Percentiles rank a stretch among this genome's conserved stretches.
Conservation (phyloP, 2,888 invertebrate species). For the Pinctada fucata region DNA sequence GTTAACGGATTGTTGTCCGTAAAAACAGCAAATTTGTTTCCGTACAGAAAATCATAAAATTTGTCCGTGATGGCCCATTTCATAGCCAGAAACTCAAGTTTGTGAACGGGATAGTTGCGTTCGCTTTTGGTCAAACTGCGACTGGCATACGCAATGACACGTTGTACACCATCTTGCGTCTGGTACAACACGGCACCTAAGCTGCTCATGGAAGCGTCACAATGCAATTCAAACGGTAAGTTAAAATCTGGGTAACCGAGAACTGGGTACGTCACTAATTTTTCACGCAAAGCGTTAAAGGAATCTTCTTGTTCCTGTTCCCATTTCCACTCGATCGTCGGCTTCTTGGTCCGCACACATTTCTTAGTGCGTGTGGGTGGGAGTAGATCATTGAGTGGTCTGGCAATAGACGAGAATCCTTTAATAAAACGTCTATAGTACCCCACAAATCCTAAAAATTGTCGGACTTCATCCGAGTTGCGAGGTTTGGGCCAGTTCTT, state of each 20-base stretch:
- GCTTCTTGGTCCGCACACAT: too few species aligned
- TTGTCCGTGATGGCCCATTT: constrained; percentile 41
- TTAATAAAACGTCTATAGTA: constrained; percentile 40
- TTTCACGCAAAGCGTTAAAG: constrained; percentile 8
- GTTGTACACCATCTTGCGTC: constrained; percentile 4
- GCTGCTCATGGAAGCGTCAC: constrained; percentile 24
- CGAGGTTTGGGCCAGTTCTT: constrained; percentile 35
- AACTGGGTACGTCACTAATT: constrained; percentile 9
- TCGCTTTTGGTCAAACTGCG: too few species aligned
- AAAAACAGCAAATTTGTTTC: constrained; percentile 29
- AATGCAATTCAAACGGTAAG: constrained; percentile 24
- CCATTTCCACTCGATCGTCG: constrained; percentile 18
- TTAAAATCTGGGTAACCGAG: constrained; percentile 26
- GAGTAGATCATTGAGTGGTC: constrained; percentile 35
- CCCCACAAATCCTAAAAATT: constrained; percentile 37
- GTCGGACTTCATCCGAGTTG: constrained; percentile 23
- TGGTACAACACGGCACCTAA: constrained; percentile 37
- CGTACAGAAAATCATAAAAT: constrained; percentile 41
- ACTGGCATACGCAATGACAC: constrained; percentile 24
- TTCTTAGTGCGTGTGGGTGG: too few species aligned
- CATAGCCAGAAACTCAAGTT: constrained; percentile 31
- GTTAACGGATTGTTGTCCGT: too few species aligned
- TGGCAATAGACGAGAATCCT: constrained; percentile 30
- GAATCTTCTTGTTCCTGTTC: background rate
- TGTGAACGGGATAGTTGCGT: too few species aligned